Base-by-base conservation (phyloP, 2,113 vertebrate species). In the Pachyramphus minor region DNA sequence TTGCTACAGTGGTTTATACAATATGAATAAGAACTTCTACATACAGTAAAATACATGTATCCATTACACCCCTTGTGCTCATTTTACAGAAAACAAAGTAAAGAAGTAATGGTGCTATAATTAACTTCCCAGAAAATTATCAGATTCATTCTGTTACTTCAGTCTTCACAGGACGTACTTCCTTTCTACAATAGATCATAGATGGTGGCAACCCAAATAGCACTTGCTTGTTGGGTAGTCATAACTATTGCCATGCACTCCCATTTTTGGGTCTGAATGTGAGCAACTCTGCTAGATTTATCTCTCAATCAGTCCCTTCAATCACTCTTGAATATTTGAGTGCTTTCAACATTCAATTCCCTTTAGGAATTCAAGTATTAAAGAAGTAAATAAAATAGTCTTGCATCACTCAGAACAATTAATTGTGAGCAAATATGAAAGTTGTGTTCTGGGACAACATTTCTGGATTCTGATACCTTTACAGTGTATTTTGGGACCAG, bases 101-200 rank as follows among this genome's bases (percentile, higher is more conserved):
- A 96, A 93, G 8, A 86, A 85, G n/a, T 66, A 71, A 60, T 76
- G 58, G 56, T 71, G 47, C 39, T 82, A 42, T 72, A 92, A 95
- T 88, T 86, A 96, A 93, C 64, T 94, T 95, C 66, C 81, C n/a
- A 87, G 87, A 88, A 96, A 67, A 84, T 37, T 52, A 87, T 64
- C 62, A 74, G 58, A 66, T 84, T 87, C 13, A 52, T 68, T 94
- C 23, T 71, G 62, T 95, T 93, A 77, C 49, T 68, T 59, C 73
- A 41, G 4, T 68, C 75, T 85, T 84, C 25, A 80, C 13, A 25
- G 18, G 92, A 84, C 27, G 73, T 77, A 42, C 2, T 90, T 94
- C 17, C 41, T 90, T 89, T 90, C 44, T 77, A 23, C 19, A 62
- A 55, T n/a, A 50, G 14, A 59, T 89, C 75, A 52, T 42, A 67